These are phyloP conservation scores for Caenorhabditis zanzibari DNA, from an alignment of 2,888 invertebrate genomes.

Conservation along the genomic window DNA sequence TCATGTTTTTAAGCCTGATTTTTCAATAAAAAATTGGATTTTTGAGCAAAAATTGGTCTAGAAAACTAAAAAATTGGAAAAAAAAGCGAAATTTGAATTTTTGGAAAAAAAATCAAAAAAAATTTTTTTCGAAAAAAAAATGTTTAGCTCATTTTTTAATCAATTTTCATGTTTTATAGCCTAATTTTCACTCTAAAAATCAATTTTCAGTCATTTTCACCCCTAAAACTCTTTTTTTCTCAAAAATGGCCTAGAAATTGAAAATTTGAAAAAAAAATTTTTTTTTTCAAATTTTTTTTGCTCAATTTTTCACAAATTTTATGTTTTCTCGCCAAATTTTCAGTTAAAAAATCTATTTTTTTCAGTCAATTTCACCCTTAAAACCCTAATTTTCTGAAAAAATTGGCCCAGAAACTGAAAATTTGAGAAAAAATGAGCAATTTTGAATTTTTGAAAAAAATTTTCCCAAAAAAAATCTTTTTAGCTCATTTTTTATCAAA, in stretches of 20 bases:
- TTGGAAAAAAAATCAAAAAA: not conserved
- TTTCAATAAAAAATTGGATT: not conserved
- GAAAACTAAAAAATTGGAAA: not conserved
- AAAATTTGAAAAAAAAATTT: not conserved
- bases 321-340: too few species aligned
- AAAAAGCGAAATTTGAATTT: not conserved
- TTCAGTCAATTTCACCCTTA: too few species aligned
- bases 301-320: too few species aligned
- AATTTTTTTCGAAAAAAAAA: not conserved
- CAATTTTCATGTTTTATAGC: not conserved
- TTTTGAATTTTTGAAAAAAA: too few species aligned
- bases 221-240: too few species aligned
- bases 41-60: not conserved
- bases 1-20: not conserved
- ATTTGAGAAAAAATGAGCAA: not conserved
- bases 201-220: too few species aligned
- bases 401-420: not conserved
- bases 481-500: not conserved
- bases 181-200: not conserved
- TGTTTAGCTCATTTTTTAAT: too few species aligned
- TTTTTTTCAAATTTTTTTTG: too few species aligned
- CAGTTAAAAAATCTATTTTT: too few species aligned
- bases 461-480: not conserved
- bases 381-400: not conserved
- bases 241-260: not conserved